Evolutionary conservation across 2,888 invertebrate genomes (phyloP).

Genomic region (Gastrophysa polygoni): DNA sequence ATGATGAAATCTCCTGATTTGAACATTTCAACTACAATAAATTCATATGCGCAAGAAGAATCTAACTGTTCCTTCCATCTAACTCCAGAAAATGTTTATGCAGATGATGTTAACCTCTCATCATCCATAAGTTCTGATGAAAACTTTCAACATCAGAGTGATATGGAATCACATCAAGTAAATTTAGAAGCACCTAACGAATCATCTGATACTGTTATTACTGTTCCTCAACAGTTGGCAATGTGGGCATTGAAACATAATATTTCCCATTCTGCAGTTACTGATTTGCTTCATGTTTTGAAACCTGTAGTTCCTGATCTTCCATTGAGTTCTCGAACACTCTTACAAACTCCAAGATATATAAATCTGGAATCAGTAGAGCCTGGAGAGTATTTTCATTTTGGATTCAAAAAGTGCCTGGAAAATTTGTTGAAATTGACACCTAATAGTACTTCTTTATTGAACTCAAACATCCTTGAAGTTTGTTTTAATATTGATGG

Average conservation of each 20-base stretch:
- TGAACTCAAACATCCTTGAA: neutral
- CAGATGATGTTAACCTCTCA: neutral
- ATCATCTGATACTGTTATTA: neutral
- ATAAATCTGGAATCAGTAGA: neutral
- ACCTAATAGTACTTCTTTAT: neutral
- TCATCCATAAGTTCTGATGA: slow-evolving; percentile 11
- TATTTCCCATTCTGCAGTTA: slow-evolving; percentile 3
- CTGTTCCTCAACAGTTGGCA: slow-evolving; percentile 2
- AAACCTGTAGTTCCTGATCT: slow-evolving; percentile 10
- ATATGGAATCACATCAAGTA: slow-evolving; percentile 5
- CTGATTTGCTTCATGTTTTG: slow-evolving; percentile 10
- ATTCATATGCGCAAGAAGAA: neutral
- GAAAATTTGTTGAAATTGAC: slow-evolving; percentile 6
- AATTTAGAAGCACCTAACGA: neutral
- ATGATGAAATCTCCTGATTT: neutral
- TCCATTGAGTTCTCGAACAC: neutral
- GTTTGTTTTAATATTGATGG: neutral
- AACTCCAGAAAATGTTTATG: neutral
- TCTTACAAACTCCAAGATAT: slow-evolving; percentile 1
- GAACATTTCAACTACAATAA: neutral
- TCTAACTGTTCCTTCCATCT: neutral
- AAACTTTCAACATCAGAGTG: slow-evolving; percentile 3
- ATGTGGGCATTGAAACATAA: slow-evolving; percentile 2
- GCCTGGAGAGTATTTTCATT: slow-evolving; percentile 18
- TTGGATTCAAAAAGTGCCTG: slow-evolving; percentile 9